Conservation (phyloP, 1,140 invertebrate genomes). For the Atopsyche davidsoni region DNA sequence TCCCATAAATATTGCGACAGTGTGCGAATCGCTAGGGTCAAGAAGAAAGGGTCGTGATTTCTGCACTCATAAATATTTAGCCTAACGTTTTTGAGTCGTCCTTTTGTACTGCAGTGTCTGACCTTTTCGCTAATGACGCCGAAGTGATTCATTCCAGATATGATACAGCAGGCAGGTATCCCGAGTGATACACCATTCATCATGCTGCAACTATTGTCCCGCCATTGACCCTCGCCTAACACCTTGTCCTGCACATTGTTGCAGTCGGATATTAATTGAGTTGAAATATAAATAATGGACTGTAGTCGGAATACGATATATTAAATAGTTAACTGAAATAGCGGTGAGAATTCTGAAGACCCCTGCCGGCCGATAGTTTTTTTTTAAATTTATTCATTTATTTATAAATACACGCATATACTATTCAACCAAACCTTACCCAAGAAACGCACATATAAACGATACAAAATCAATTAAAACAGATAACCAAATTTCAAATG, state of each 20-base stretch:
- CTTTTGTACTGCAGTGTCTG: conserved; percentile 12
- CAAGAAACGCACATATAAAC: too few species aligned
- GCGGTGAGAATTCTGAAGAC: conserved; percentile 3
- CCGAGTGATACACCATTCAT: conserved; percentile 9
- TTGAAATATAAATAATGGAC: conserved; percentile 6
- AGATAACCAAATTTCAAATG: too few species aligned
- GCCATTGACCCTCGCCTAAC: not conserved
- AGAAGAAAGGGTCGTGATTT: conserved; percentile 14
- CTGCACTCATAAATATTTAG: conserved; percentile 11
- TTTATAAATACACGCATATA: too few species aligned
- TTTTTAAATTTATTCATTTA: not conserved
- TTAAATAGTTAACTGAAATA: conserved; percentile 1
- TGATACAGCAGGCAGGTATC: conserved; percentile 1
- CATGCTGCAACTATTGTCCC: conserved; percentile 1
- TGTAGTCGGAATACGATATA: not conserved
- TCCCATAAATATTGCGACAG: conserved; percentile 20
- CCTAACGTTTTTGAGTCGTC: conserved; percentile 5
- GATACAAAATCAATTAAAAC: too few species aligned
- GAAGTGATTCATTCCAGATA: conserved; percentile 15
- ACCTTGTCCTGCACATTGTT: conserved; percentile 11
- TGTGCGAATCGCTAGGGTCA: conserved; percentile 9
- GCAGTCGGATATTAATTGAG: conserved; percentile 18
- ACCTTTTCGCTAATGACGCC: conserved; percentile 24
- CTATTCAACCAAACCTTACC: too few species aligned
- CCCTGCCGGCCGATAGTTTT: not conserved